Base-by-base conservation (phyloP, 2,797 vertebrate genomes). In the Alosa sapidissima region DNA sequence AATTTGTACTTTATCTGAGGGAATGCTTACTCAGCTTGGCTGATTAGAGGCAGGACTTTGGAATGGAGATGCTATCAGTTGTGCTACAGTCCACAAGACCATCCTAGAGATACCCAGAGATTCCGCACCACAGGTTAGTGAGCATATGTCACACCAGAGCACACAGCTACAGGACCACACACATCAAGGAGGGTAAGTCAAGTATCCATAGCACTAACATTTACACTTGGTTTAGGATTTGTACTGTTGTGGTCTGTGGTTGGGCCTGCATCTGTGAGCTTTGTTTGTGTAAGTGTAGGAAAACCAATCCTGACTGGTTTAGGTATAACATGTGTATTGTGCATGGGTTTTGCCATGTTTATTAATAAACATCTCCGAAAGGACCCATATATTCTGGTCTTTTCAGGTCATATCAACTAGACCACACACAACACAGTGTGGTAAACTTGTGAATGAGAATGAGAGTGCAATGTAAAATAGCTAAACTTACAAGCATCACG, bases 61-160 rank as follows among this genome's bases (percentile, higher is more conserved):
- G 72, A 78, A 78, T 78, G 72, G 72, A 21, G 72, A 78, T 78
- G 41, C 72, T 78, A 78, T 78, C 72, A 78, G 72, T 41, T 78
- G 5, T 47, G 16, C 16, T 7, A 47, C 41, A 78, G 36, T 78
- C 72, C 72, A 78, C 72, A 47, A 21, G 41, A 19, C 72, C 72
- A 78, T 78, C 72, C 36, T 8, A 78, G 16, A 47, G 36, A 78
- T 45, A 47, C 19, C 41, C 68, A 41, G 19, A 55, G 54, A 55
- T 41, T 68, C 36, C 5, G 6, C 72, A 21, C 41, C 41, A 45
- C 68, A 41, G 33, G 33, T 33, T 16, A 13, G 13, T 41, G 68
- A 19, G 36, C 5, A 75, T 8, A 75, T 75, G 36, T 33, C 33
- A 75, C 68, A 75, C 13, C 14, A 45, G 16, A 78, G 16, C 5